Percentiles rank a stretch among this genome's conserved stretches.
These are phyloP conservation scores for Spinus olivaceus DNA, from an alignment of 2,797 vertebrate genomes.

Conservation along the genomic window DNA sequence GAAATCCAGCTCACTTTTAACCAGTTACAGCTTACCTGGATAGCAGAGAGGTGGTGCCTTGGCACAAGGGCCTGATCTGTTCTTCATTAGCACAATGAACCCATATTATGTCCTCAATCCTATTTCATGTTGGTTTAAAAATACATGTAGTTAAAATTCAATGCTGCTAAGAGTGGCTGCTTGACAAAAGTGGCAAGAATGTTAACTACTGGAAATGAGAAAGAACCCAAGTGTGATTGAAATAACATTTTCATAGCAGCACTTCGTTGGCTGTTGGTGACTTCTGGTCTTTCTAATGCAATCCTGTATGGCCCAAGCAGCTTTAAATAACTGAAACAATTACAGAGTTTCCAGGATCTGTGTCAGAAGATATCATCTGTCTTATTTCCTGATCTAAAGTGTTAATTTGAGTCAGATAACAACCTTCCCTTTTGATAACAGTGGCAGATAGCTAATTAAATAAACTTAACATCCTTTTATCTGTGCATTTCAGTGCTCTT, in stretches of 20 bases:
- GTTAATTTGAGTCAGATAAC: slow-evolving; percentile 44
- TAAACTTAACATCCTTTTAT: slow-evolving; percentile 40
- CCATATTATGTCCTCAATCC: neutral
- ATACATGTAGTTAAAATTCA: neutral
- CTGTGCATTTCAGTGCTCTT: slow-evolving; percentile 44
- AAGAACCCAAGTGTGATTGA: slow-evolving; percentile 10
- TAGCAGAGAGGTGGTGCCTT: neutral
- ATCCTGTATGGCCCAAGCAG: neutral
- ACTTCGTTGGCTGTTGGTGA: neutral
- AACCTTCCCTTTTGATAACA: slow-evolving; percentile 24
- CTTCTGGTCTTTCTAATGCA: neutral
- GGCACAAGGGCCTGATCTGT: neutral
- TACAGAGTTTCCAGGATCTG: neutral
- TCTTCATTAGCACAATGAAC: neutral
- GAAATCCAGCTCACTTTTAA: neutral
- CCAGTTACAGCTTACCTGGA: neutral
- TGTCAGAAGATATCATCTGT: neutral
- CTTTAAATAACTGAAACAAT: neutral
- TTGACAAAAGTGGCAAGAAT: neutral
- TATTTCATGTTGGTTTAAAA: neutral
- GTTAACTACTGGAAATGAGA: slow-evolving; percentile 27
- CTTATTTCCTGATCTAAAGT: slow-evolving; percentile 25
- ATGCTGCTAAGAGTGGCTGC: neutral
- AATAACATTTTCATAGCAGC: slow-evolving; percentile 20
- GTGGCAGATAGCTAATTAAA: slow-evolving; percentile 55